Conservation (phyloP, 2,113 vertebrate genomes). For the Nothocercus nigrocapillus region DNA sequence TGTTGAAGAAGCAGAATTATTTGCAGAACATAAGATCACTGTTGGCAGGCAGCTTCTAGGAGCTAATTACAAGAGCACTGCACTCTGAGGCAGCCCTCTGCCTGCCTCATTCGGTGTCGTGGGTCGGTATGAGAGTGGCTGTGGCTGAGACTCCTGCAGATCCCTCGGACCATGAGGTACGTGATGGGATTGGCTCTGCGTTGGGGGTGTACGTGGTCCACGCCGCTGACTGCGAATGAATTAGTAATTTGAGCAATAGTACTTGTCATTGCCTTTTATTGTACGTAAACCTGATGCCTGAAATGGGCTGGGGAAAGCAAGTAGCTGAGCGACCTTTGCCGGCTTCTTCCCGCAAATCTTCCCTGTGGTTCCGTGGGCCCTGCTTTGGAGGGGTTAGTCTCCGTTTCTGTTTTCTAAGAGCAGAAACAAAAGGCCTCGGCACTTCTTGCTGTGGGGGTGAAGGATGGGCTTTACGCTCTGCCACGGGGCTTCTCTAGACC, state of each 20-base stretch:
- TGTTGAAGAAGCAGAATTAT: background rate
- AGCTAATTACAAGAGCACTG: background rate
- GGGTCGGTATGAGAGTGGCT: background rate
- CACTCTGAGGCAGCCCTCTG: background rate
- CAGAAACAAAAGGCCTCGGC: background rate
- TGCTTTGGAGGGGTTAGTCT: background rate
- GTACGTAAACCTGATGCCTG: background rate
- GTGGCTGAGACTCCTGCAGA: background rate
- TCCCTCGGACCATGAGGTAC: constrained; percentile 23
- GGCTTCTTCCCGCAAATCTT: fast-evolving
- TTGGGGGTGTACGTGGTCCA: background rate
- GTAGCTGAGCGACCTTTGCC: background rate
- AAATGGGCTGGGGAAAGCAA: background rate
- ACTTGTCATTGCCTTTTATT: background rate
- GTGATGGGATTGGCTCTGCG: background rate
- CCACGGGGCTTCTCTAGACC: background rate
- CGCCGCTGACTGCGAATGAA: background rate
- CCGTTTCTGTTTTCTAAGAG: background rate
- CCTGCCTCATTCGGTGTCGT: background rate
- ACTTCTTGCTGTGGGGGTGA: background rate
- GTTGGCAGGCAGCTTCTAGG: background rate
- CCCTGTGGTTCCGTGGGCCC: background rate
- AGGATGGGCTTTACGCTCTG: background rate
- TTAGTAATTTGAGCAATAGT: background rate
- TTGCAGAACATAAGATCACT: background rate